Percentiles rank a stretch among this genome's conserved stretches.
Conservation (phyloP, 2,888 invertebrate species). For the Heterodera filipjevi region DNA sequence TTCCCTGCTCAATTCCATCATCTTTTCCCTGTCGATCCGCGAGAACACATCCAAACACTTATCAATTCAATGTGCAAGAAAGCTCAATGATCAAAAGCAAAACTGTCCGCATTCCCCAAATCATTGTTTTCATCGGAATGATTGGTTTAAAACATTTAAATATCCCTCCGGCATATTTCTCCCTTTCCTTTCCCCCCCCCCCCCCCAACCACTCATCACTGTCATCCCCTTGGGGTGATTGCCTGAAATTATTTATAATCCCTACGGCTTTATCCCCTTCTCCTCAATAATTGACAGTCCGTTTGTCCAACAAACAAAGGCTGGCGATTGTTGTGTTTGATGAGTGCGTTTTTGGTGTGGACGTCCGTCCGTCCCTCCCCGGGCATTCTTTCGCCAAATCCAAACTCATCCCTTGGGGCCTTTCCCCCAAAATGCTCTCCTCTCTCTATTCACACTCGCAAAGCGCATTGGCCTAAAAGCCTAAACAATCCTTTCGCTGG, state of each 20-base stretch:
- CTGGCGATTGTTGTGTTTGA: background rate
- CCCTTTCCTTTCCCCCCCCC: background rate
- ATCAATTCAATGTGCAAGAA: background rate
- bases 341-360: background rate
- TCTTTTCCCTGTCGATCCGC: background rate
- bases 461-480: background rate
- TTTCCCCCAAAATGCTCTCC: background rate
- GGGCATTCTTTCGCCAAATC: background rate
- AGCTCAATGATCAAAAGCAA: background rate
- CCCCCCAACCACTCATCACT: background rate
- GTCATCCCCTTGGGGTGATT: background rate
- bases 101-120: background rate
- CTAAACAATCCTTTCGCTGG: background rate
- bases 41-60: background rate
- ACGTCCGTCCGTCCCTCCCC: background rate
- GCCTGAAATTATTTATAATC: too few species aligned
- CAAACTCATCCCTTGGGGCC: background rate
- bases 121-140: background rate
- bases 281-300: background rate
- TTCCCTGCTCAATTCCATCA: background rate
- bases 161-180: background rate
- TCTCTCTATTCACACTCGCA: background rate
- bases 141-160: background rate
- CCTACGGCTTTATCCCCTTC: too few species aligned
- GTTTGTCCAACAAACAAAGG: background rate